Conservation (phyloP, 2,797 vertebrate genomes). For the Perdix hodgsoniae region DNA sequence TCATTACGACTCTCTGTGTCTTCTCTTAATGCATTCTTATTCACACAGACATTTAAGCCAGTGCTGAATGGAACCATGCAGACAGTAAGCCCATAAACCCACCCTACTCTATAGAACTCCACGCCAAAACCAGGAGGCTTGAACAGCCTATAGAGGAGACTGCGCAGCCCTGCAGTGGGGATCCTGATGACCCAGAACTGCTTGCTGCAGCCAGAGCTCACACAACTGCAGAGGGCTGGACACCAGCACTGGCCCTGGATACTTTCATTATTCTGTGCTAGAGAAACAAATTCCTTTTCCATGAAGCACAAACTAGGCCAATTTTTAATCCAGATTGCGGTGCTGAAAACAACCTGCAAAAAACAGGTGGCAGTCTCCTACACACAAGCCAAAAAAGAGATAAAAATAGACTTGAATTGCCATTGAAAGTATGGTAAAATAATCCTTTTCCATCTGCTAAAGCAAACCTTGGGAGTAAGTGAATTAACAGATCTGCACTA, state of each 20-base stretch:
- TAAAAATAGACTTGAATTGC: conserved; percentile 80
- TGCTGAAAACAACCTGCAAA: conserved; percentile 79
- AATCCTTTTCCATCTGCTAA: conserved; percentile 81
- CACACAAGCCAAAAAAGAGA: conserved; percentile 75
- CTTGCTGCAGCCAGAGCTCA: not conserved
- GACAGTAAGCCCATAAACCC: not conserved
- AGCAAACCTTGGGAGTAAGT: conserved; percentile 68
- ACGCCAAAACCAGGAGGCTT: conserved; percentile 2
- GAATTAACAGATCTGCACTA: conserved; percentile 73
- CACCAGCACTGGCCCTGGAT: not conserved
- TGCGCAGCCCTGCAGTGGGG: not conserved
- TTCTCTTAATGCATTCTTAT: not conserved
- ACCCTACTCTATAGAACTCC: not conserved
- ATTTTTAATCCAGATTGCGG: conserved; percentile 47
- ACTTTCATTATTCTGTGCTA: conserved; percentile 20
- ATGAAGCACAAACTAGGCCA: conserved; percentile 32
- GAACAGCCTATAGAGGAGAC: not conserved
- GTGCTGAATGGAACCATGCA: not conserved
- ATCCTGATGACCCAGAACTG: conserved; percentile 20
- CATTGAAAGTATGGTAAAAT: conserved; percentile 78
- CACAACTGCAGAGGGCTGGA: not conserved
- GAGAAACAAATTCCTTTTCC: conserved; percentile 64
- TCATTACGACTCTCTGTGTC: not conserved
- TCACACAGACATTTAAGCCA: not conserved
- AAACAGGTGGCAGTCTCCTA: conserved; percentile 80